These are phyloP conservation scores for Macroteleia sp. DNA, from an alignment of 2,888 invertebrate species.

Conservation along the genomic window DNA sequence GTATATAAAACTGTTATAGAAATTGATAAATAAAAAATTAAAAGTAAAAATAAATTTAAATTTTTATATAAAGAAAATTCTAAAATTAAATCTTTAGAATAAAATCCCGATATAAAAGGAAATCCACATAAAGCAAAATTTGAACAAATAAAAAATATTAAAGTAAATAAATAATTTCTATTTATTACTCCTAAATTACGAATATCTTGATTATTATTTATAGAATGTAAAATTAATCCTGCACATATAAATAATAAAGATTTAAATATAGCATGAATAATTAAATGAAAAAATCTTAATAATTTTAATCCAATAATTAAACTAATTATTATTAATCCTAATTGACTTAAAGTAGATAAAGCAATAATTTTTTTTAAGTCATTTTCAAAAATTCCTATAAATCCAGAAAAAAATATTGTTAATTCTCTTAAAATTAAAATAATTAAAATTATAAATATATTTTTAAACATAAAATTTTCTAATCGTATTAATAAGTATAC, in stretches of 20 bases:
- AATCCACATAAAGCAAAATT: constrained; percentile 87
- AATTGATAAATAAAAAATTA: constrained; percentile 67
- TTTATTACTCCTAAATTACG: constrained; percentile 86
- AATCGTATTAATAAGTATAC: constrained; percentile 89
- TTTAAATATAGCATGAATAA: constrained; percentile 91
- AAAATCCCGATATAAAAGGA: constrained; percentile 88
- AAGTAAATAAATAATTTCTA: constrained; percentile 83
- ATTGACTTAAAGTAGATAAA: constrained; percentile 90
- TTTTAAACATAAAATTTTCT: background rate
- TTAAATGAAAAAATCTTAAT: constrained; percentile 89
- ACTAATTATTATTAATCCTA: constrained; percentile 90
- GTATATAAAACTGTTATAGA: constrained; percentile 70
- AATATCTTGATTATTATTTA: constrained; percentile 88
- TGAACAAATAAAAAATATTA: constrained; percentile 86
- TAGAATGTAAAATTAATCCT: constrained; percentile 88
- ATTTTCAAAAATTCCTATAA: constrained; percentile 87
- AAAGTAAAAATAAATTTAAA: constrained; percentile 64
- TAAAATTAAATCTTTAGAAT: constrained; percentile 82
- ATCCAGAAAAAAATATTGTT: constrained; percentile 87
- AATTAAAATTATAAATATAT: constrained; percentile 74
- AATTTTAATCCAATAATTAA: constrained; percentile 85
- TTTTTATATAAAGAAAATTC: constrained; percentile 70
- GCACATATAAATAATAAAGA: constrained; percentile 90
- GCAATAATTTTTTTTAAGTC: constrained; percentile 93
- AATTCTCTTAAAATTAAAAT: constrained; percentile 78